Conservation (phyloP, 92 coral and sea anemone genomes). For the Siderastrea radians region DNA sequence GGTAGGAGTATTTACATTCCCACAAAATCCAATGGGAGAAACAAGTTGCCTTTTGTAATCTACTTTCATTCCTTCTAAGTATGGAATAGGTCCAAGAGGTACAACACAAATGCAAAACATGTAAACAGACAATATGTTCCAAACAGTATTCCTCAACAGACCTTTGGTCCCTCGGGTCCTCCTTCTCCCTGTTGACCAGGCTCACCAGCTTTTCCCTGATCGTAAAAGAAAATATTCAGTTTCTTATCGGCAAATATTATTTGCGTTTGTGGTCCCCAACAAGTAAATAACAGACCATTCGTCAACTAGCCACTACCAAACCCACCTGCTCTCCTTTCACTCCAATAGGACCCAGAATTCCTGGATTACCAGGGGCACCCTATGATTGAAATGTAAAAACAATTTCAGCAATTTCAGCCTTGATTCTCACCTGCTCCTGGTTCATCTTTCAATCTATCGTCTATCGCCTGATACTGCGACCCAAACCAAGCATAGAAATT, state of each 20-base stretch:
- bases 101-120: not conserved
- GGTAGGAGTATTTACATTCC: too few species aligned
- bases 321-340: constrained; percentile 41
- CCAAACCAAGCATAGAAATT: too few species aligned
- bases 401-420: not conserved
- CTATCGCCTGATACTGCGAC: too few species aligned
- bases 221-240: not conserved
- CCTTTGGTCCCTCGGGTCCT: constrained; percentile 72
- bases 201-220: constrained; percentile 70
- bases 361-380: constrained; percentile 46
- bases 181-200: constrained; percentile 55
- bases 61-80: too few species aligned
- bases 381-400: not conserved
- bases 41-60: too few species aligned
- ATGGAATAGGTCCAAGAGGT: not conserved
- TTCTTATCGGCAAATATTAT: not conserved
- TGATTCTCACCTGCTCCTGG: too few species aligned
- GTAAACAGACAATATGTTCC: not conserved
- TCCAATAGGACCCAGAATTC: constrained; percentile 30
- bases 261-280: not conserved
- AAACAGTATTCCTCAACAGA: constrained; percentile 28
- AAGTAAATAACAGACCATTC: not conserved
- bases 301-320: not conserved
- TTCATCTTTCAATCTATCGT: too few species aligned
- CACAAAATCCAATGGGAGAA: too few species aligned